Percentiles rank a stretch among this genome's conserved stretches.
Conservation (phyloP, 23 tunicate species). For the Trididemnum nubilum region DNA sequence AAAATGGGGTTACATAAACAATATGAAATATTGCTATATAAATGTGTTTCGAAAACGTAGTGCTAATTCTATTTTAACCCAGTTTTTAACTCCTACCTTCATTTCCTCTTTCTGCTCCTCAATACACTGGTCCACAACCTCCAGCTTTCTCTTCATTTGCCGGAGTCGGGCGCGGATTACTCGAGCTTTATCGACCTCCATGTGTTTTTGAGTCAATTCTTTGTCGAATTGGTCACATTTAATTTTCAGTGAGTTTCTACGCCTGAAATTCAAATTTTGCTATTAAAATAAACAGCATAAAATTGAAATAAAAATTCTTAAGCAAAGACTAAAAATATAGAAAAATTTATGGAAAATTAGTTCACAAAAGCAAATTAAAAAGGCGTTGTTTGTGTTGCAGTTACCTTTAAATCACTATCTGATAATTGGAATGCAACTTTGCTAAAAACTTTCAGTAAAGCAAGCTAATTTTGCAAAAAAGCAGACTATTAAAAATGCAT, state of each 20-base stretch:
- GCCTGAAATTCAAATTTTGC: conserved; percentile 29
- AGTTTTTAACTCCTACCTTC: no score
- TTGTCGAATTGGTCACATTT: conserved; percentile 64
- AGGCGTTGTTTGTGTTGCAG: no score
- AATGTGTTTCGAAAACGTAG: no score
- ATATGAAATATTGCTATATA: no score
- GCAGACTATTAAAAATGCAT: no score
- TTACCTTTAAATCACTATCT: no score
- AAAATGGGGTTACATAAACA: no score
- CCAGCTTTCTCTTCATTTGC: conserved; percentile 39
- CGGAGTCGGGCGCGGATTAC: conserved; percentile 30
- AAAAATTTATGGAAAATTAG: neutral
- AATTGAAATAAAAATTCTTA: neutral
- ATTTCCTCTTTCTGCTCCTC: conserved; percentile 45
- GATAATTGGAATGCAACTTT: no score
- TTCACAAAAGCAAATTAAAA: no score
- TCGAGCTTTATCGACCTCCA: conserved; percentile 24
- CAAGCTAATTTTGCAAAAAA: no score
- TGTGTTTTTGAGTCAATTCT: conserved; percentile 10
- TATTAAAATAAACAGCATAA: neutral
- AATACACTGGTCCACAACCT: conserved; percentile 63
- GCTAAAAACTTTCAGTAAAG: no score
- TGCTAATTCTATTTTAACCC: no score
- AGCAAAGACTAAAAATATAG: neutral
- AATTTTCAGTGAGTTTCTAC: conserved; percentile 56